phyloP scores from a whole-genome alignment of 1,140 invertebrate genomes.

The Episyrphus balteatus region DNA sequence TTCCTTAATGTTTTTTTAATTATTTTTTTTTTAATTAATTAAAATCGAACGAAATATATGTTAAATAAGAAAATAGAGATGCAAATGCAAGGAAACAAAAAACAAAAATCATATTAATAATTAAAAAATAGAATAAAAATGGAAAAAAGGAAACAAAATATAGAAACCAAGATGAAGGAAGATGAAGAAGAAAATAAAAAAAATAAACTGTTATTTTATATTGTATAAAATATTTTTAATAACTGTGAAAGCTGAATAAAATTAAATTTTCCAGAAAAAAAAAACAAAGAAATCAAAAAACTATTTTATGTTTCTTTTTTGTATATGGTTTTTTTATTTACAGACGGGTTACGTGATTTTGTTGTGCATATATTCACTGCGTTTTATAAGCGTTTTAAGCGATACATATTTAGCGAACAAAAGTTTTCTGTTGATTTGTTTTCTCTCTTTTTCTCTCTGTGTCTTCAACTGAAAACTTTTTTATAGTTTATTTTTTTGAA shows the following conservation, averaged over 20 bases:
- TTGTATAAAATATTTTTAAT: conserved; percentile 37
- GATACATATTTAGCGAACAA: too few species aligned
- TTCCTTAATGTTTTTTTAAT: background rate
- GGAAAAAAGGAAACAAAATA: conserved; percentile 10
- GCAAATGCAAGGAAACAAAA: conserved; percentile 3
- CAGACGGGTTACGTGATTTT: too few species aligned
- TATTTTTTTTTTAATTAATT: conserved; percentile 6
- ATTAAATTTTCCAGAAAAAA: conserved; percentile 17
- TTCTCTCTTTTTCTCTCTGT: too few species aligned
- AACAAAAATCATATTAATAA: conserved; percentile 11
- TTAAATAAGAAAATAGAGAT: background rate
- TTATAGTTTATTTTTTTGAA: background rate
- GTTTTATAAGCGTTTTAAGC: too few species aligned
- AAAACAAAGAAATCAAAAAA: conserved; percentile 16
- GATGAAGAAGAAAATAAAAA: conserved; percentile 6
- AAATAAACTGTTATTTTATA: conserved; percentile 38
- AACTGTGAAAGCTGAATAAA: conserved; percentile 39
- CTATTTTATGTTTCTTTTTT: too few species aligned
- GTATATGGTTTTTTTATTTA: too few species aligned
- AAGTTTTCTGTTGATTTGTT: too few species aligned
- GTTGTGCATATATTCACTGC: too few species aligned
- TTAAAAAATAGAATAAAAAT: conserved; percentile 23
- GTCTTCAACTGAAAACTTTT: conserved; percentile 16
- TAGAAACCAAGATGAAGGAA: conserved; percentile 17
- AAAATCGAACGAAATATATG: conserved; percentile 10